phyloP scores from a whole-genome alignment of 2,888 invertebrate genomes.

The Phytoseiulus persimilis region DNA sequence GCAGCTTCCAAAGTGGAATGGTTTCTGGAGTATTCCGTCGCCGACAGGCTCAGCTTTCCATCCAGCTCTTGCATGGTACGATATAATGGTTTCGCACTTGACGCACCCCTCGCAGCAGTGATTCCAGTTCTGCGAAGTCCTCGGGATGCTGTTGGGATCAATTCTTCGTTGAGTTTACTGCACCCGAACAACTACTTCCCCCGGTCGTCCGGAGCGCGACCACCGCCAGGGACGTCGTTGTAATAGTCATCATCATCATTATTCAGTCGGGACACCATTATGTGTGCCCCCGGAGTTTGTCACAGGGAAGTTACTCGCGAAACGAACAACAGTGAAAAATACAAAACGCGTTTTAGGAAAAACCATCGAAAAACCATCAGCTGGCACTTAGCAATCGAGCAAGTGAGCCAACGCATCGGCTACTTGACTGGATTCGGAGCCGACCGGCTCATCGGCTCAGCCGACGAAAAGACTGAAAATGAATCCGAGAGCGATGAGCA shows the following conservation, averaged over 20 bases:
- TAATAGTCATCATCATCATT: neutral
- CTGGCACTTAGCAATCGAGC: neutral
- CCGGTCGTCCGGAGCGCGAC: neutral
- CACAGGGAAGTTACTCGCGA: neutral
- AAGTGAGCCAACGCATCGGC: neutral
- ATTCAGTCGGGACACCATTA: neutral
- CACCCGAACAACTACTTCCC: neutral
- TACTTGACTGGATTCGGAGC: neutral
- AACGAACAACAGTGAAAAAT: neutral
- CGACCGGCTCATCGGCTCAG: neutral
- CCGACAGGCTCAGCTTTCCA: neutral
- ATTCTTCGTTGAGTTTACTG: neutral
- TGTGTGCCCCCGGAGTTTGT: neutral
- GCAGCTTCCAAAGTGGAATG: neutral
- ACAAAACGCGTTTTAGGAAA: neutral
- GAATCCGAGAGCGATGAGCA: neutral
- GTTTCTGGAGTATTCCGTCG: neutral
- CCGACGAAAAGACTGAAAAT: conserved; percentile 5
- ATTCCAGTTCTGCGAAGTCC: neutral
- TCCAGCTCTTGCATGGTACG: neutral
- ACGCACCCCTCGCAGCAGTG: neutral
- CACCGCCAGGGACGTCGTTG: neutral
- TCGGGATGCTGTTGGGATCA: neutral
- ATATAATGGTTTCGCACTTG: neutral
- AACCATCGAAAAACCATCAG: neutral